Percentiles rank a stretch among this genome's conserved stretches.
phyloP scores from a whole-genome alignment of 2,113 vertebrate species.

The Tetraodon nigroviridis region DNA sequence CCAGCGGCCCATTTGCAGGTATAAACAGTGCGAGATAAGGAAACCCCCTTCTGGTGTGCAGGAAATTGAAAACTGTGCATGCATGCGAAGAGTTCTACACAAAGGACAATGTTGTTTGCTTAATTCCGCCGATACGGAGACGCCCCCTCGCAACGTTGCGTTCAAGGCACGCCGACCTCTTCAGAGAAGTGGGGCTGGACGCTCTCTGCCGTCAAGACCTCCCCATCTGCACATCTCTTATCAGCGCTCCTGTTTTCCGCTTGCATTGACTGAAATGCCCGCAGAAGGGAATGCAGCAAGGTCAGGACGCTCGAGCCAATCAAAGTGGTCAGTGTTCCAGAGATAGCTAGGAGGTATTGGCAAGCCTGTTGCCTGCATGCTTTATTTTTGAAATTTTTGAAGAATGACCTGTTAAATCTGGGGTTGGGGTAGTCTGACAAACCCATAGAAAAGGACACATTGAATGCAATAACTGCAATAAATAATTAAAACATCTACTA shows the following conservation, averaged over 20 bases:
- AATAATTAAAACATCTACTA: no score
- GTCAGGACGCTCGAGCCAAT: conserved; percentile 65
- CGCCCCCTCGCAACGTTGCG: conserved; percentile 53
- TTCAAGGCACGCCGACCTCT: conserved; percentile 50
- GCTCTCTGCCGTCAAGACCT: conserved; percentile 62
- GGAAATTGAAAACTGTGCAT: conserved; percentile 70
- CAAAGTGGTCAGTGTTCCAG: conserved; percentile 60
- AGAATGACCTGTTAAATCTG: conserved; percentile 25
- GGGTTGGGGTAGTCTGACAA: not conserved
- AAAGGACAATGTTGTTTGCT: conserved; percentile 73
- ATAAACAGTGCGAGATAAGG: conserved; percentile 73
- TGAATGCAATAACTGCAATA: no score
- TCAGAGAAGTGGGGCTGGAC: conserved; percentile 63
- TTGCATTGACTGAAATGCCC: conserved; percentile 55
- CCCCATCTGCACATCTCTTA: conserved; percentile 63
- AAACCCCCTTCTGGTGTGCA: conserved; percentile 60
- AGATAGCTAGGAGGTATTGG: conserved; percentile 52
- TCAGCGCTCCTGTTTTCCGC: conserved; percentile 61
- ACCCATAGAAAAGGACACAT: conserved; percentile 15
- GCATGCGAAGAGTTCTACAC: conserved; percentile 48
- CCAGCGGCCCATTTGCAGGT: conserved; percentile 69
- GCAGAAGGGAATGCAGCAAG: conserved; percentile 61
- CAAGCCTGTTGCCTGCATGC: conserved; percentile 46
- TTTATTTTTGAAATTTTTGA: conserved; percentile 28
- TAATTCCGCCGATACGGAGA: conserved; percentile 59